Percentiles rank a stretch among this genome's conserved stretches.
Evolutionary conservation across 2,797 vertebrate genomes (phyloP).

Genomic region (Clarias laeviceps): DNA sequence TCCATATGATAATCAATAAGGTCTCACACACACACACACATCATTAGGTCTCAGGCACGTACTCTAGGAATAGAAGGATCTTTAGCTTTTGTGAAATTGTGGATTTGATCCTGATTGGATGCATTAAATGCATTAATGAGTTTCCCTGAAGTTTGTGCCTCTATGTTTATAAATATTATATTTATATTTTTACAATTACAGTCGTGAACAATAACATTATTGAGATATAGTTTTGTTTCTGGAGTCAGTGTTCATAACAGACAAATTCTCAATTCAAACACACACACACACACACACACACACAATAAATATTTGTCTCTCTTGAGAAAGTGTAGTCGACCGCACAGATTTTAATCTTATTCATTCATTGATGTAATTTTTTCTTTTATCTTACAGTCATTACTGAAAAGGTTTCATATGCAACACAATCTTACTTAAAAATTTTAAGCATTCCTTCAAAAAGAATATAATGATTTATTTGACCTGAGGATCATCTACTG

Average conservation of each 20-base stretch:
- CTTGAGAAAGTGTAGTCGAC: constrained; percentile 80
- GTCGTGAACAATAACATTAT: neutral
- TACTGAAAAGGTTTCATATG: neutral
- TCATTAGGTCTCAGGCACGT: too few species aligned
- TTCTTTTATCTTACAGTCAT: neutral
- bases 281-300: neutral
- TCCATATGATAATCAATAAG: too few species aligned
- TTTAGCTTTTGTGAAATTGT: too few species aligned
- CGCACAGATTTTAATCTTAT: constrained; percentile 60
- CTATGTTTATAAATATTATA: neutral
- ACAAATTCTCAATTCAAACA: neutral
- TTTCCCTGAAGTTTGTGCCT: neutral
- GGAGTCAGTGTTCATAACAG: neutral
- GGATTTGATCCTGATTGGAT: too few species aligned
- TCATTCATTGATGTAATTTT: neutral
- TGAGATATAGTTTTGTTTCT: neutral
- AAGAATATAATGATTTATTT: neutral
- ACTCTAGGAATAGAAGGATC: too few species aligned
- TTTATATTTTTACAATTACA: neutral
- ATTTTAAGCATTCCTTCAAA: neutral
- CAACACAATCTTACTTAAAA: neutral
- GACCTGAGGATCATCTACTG: neutral
- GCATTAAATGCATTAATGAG: neutral
- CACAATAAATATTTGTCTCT: constrained; percentile 35
- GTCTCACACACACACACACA: too few species aligned